Percentiles rank a stretch among this genome's conserved stretches.
These are phyloP conservation scores for Theropithecus gelada DNA, from an alignment of 2,113 vertebrate genomes.

Conservation along the genomic window DNA sequence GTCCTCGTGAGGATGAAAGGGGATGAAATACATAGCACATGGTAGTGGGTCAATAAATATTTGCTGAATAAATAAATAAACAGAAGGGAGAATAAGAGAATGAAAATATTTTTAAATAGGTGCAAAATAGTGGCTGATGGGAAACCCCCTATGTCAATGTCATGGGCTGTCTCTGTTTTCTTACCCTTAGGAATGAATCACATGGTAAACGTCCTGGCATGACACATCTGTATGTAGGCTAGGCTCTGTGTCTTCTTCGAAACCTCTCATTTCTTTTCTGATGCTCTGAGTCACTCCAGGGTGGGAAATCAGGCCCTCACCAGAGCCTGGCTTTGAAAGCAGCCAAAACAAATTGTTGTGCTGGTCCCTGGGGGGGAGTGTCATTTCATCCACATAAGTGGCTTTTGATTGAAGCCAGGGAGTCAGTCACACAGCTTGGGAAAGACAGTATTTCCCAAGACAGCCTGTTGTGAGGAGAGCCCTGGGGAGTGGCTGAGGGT, in stretches of 20 bases:
- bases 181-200: neutral
- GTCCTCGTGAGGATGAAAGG: too few relatives aligned
- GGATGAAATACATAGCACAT: neutral
- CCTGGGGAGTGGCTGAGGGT: accelerated
- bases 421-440: neutral
- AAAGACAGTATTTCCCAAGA: neutral
- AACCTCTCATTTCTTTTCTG: neutral
- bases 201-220: accelerated
- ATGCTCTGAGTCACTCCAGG: conserved; percentile 12
- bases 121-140: neutral
- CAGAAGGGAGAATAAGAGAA: neutral
- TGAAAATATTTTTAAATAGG: neutral
- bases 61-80: neutral
- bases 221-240: neutral
- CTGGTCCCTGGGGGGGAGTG: neutral
- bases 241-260: neutral
- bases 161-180: neutral
- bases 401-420: neutral
- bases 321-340: conserved; percentile 4
- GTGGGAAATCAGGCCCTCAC: neutral
- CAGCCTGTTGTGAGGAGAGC: neutral
- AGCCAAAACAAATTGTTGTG: neutral
- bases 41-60: neutral
- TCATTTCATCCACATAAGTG: neutral
- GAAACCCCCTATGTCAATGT: neutral